Conservation (phyloP, 2,113 vertebrate genomes). For the Mesocricetus auratus region DNA sequence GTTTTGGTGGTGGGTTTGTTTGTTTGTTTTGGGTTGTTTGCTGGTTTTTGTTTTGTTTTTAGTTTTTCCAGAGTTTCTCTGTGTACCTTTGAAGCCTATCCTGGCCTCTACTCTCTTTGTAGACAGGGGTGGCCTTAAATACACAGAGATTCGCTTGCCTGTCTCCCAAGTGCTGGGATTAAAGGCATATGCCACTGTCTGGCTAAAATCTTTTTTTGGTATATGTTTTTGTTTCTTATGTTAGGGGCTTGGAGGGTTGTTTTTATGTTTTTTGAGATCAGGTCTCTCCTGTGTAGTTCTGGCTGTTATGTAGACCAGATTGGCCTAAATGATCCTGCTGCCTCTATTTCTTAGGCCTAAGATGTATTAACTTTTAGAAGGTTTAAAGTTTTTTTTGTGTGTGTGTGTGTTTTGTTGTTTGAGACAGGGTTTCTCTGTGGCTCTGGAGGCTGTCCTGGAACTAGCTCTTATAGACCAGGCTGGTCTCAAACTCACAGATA, state of each 20-base stretch:
- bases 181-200: background rate
- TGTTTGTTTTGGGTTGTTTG: background rate
- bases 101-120: too few species aligned
- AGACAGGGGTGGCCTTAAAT: background rate
- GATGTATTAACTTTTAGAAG: too few species aligned
- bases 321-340: background rate
- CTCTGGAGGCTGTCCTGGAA: too few species aligned
- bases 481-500: too few species aligned
- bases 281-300: background rate
- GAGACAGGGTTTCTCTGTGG: too few species aligned
- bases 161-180: background rate
- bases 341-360: background rate
- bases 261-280: background rate
- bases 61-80: background rate
- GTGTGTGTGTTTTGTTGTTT: too few species aligned
- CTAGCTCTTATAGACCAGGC: too few species aligned
- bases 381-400: slow-evolving; percentile 39
- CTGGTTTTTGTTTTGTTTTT: background rate
- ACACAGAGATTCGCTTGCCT: background rate
- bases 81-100: background rate
- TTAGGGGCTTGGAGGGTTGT: background rate
- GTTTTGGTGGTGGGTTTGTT: background rate
- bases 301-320: background rate
- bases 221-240: background rate
- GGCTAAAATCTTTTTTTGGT: background rate